phyloP scores from a whole-genome alignment of 2,113 vertebrate genomes.

The Brachirus orientalis region DNA sequence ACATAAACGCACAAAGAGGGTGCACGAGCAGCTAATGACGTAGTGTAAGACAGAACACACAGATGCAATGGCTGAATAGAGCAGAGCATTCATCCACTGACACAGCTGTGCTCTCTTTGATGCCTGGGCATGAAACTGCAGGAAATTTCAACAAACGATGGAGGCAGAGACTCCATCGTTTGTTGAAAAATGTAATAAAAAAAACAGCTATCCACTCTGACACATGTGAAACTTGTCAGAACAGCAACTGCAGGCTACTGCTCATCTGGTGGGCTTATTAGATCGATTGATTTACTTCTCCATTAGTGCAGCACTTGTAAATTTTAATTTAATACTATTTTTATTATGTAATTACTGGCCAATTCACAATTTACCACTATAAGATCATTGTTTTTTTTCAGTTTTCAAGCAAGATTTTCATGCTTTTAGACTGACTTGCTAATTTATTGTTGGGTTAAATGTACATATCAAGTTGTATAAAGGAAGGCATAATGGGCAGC shows the following conservation, averaged over 20 bases:
- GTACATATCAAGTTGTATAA: slow-evolving; percentile 17
- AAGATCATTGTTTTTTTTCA: too few species aligned
- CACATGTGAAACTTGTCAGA: slow-evolving; percentile 34
- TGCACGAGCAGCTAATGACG: slow-evolving; percentile 38
- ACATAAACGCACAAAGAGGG: slow-evolving; percentile 10
- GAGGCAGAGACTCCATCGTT: slow-evolving; percentile 38
- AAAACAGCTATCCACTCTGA: slow-evolving; percentile 17
- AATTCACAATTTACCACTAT: not conserved
- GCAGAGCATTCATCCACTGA: slow-evolving; percentile 69
- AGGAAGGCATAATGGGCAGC: slow-evolving; percentile 27
- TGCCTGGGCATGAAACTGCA: slow-evolving; percentile 69
- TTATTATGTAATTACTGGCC: not conserved
- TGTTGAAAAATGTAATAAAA: not conserved
- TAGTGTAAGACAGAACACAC: slow-evolving; percentile 53
- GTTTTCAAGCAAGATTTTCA: not conserved
- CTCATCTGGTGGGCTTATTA: slow-evolving; percentile 20
- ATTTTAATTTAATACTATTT: too few species aligned
- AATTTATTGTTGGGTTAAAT: slow-evolving; percentile 13
- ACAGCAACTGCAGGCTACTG: slow-evolving; percentile 48
- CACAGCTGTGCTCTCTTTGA: slow-evolving; percentile 75
- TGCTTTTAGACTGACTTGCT: not conserved
- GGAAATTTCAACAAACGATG: slow-evolving; percentile 66
- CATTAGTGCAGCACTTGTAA: slow-evolving; percentile 9
- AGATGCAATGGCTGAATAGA: slow-evolving; percentile 72
- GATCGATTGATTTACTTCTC: slow-evolving; percentile 26